Evolutionary conservation across 2,797 vertebrate species (phyloP), one percentile per base, ranked within the genome.

Genomic region (Acanthopagrus latus): DNA sequence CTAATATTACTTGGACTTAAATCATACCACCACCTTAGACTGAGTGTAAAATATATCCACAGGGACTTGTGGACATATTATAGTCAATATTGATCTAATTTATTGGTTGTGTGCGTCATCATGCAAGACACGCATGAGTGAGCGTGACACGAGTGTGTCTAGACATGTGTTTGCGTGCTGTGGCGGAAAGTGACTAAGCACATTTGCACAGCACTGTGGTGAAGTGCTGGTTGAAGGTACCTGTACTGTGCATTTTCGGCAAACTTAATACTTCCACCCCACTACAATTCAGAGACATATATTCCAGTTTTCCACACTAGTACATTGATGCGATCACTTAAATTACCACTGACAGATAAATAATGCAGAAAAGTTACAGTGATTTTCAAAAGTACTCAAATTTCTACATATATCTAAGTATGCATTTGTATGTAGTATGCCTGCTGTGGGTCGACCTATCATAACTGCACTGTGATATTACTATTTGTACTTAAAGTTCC

Each of bases 91-190:
- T 0, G 1, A 64, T 5, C 14, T n/a, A 1, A 69, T 62, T 46
- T 63, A n/a, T 56, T 0, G 4, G 43, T n/a, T 44, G 1, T 25
- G n/a, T 48, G 63, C 21, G 51, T 21, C 4, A 59, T 68, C 41
- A 8, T 75, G 74, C 17, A n/a, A 55, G 70, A 51, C 1, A 2
- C 58, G 54, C 48, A 50, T 46, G 47, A 43, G n/a, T 6, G 23
- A 74, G 63, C 29, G n/a, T 47, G 64, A 52, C 58, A 43, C 9
- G 54, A 59, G n/a, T n/a, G 27, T 63, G 72, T 56, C 18, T 18
- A 33, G 47, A 21, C 62, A 71, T 20, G 47, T 50, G 50, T 56
- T 16, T 3, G 18, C 33, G 27, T 33, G 54, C 46, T 50, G 46
- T 9, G 7, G 13, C 64, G 12, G 57, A 20, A 33, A 57, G 18